phyloP scores from a whole-genome alignment of 1,140 invertebrate species.

The Drosophila takahashii region DNA sequence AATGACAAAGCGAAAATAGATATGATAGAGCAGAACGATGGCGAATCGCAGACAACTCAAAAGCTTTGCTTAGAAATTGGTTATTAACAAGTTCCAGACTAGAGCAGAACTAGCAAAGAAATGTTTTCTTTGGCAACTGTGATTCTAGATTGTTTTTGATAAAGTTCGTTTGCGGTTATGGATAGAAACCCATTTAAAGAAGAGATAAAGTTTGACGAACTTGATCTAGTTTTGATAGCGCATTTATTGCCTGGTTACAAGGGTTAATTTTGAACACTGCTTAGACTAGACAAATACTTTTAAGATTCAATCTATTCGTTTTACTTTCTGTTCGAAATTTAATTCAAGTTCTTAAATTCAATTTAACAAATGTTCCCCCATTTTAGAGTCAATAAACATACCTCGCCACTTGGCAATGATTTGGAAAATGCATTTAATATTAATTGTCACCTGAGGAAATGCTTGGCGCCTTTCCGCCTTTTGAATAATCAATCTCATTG shows the following conservation, averaged over 20 bases:
- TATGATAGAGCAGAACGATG: slow-evolving; percentile 20
- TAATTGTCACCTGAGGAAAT: slow-evolving; percentile 51
- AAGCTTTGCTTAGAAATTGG: slow-evolving; percentile 37
- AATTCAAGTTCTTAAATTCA: no score
- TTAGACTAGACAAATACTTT: background rate
- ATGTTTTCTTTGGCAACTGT: background rate
- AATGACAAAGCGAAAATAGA: slow-evolving; percentile 40
- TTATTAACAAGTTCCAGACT: slow-evolving; percentile 22
- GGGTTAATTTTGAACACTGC: background rate
- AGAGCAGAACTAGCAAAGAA: background rate
- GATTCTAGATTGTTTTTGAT: background rate
- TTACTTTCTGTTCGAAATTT: no score
- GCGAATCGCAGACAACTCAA: slow-evolving; percentile 13
- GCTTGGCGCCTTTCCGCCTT: slow-evolving; percentile 28
- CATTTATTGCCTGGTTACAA: background rate
- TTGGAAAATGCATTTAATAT: slow-evolving; percentile 31
- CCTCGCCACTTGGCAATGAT: background rate
- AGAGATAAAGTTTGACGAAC: background rate
- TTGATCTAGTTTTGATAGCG: background rate
- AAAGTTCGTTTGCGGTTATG: background rate
- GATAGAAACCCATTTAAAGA: background rate
- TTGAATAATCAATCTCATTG: slow-evolving; percentile 74
- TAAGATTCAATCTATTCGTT: no score
- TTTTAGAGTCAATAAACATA: background rate
- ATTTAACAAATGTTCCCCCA: background rate